These are phyloP conservation scores for Euthynnus affinis DNA, from an alignment of 2,797 vertebrate genomes.

Conservation along the genomic window DNA sequence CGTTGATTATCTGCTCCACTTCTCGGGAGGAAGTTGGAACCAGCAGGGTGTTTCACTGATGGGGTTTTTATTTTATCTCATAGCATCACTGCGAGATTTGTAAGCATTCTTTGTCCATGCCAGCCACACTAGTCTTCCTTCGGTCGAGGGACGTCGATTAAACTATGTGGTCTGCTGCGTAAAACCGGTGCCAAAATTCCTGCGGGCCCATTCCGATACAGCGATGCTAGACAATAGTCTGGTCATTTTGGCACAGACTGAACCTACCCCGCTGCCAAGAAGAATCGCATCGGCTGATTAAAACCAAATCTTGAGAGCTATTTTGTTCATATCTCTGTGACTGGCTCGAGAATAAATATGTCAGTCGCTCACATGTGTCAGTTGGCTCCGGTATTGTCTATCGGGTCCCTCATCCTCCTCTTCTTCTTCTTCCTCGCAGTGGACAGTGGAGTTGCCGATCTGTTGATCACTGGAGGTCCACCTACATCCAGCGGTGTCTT, in stretches of 20 bases:
- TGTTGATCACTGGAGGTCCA: constrained; percentile 68
- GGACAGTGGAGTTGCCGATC: constrained; percentile 59
- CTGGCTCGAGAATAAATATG: constrained; percentile 25
- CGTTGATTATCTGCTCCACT: constrained; percentile 59
- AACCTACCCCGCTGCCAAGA: constrained; percentile 37
- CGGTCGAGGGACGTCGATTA: constrained; percentile 57
- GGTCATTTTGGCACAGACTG: constrained; percentile 74
- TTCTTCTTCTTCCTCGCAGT: constrained; percentile 16
- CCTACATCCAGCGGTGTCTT: constrained; percentile 48
- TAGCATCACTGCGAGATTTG: constrained; percentile 54
- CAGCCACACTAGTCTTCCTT: constrained; percentile 32
- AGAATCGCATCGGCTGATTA: constrained; percentile 38
- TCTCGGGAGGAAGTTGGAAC: constrained; percentile 44
- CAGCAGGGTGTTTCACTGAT: constrained; percentile 43
- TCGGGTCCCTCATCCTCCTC: constrained; percentile 42
- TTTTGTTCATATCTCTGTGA: constrained; percentile 37
- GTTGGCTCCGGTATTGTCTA: constrained; percentile 61
- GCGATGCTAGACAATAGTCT: constrained; percentile 69
- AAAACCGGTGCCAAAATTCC: constrained; percentile 81
- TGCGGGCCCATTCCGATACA: constrained; percentile 76
- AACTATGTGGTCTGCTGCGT: constrained; percentile 82
- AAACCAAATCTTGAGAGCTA: constrained; percentile 26
- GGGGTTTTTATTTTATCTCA: constrained; percentile 36
- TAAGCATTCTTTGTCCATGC: constrained; percentile 62
- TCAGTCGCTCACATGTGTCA: constrained; percentile 70